Evolutionary conservation across 2,113 vertebrate species (phyloP), one percentile per base, ranked within the genome.

Genomic region (Gasterosteus aculeatus): DNA sequence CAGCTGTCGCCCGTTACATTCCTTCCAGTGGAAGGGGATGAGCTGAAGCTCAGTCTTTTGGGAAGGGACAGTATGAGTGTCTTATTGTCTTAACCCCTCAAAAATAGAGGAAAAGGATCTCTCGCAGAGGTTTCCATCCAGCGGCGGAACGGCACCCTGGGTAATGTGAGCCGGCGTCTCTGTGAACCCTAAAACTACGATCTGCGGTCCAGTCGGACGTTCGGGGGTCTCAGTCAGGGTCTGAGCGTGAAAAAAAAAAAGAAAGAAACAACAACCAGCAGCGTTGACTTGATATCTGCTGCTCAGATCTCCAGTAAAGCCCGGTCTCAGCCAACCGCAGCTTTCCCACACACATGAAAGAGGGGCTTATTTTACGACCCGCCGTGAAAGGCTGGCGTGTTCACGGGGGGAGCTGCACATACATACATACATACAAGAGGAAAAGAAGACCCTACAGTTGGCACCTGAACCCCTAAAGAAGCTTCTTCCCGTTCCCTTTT

Each of bases 291-390:
- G 83, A 87, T 89, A 91, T 93, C 92, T 82, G 78, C 65, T 62
- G 64, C 84, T 90, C 71, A 85, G 81, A 92, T 93, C 90, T 91
- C 72, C 42, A 71, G 54, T 81, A 90, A 93, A 90, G 83, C 89
- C 89, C 7, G 78, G 89, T 89, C 82, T 92, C 85, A 91, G 84
- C 78, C 82, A 31, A 76, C 87, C 87, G 85, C 79, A 60, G 77
- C 76, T 89, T 93, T 94, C 93, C 91, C 93, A 94, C 91, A 89
- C 72, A 90, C 85, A 90, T 93, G 60, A 94, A 93, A 92, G 88
- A 76, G 84, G 80, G 69, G 8, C 59, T 62, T 79, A 42, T 85
- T 83, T 82, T 74, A 90, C 78, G 38, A 73, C 75, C 88, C 10
- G 29, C 79, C 46, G 49, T 82, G 82, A 84, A 81, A 87, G 72